Conservation (phyloP, 1,140 invertebrate species). For the Danaus plexippus region DNA sequence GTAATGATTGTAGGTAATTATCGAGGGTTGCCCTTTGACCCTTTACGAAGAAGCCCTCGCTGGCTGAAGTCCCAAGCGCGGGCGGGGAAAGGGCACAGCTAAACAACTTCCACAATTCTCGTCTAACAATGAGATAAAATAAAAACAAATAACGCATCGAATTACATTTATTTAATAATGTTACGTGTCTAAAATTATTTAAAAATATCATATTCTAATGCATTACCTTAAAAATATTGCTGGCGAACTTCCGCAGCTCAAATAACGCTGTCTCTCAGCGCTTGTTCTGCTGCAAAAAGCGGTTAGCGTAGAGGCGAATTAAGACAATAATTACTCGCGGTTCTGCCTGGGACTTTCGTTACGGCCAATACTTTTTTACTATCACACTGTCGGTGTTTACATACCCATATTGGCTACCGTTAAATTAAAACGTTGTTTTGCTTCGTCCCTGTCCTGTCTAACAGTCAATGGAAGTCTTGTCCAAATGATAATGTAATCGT, state of each 20-base stretch:
- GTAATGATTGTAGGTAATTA: slow-evolving; percentile 68
- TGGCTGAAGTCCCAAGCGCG: slow-evolving; percentile 20
- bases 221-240: too few species aligned
- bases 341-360: slow-evolving; percentile 49
- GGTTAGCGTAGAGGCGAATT: slow-evolving; percentile 56
- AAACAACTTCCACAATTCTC: too few species aligned
- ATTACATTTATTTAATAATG: too few species aligned
- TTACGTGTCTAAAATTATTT: too few species aligned
- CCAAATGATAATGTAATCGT: too few species aligned
- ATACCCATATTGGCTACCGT: slow-evolving; percentile 1
- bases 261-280: slow-evolving; percentile 24
- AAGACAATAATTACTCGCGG: slow-evolving; percentile 65
- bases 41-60: slow-evolving; percentile 44
- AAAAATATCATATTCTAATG: too few species aligned
- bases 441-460: too few species aligned
- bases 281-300: slow-evolving; percentile 29
- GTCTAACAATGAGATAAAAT: too few species aligned
- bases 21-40: slow-evolving; percentile 51
- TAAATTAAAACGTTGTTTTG: slow-evolving; percentile 3
- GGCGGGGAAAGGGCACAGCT: neutral
- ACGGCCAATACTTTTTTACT: slow-evolving; percentile 60
- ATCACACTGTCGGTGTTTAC: slow-evolving; percentile 4
- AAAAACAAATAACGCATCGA: too few species aligned
- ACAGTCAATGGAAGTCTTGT: too few species aligned
- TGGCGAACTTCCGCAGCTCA: too few species aligned